Conservation (phyloP, 2,888 invertebrate species). For the Caenorhabditis sp. region DNA sequence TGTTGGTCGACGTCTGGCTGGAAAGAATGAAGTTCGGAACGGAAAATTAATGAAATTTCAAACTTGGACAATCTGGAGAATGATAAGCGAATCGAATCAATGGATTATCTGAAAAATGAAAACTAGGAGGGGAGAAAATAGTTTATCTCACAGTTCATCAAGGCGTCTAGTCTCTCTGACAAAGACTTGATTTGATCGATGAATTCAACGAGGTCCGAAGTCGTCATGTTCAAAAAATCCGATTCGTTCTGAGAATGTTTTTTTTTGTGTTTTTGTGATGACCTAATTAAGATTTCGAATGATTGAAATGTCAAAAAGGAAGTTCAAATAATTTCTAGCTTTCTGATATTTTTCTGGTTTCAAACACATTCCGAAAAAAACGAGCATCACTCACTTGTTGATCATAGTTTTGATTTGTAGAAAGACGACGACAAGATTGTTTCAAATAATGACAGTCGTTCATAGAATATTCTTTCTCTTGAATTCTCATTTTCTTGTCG, state of each 20-base stretch:
- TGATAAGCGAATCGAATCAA: slow-evolving; percentile 35
- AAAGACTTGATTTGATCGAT: slow-evolving; percentile 20
- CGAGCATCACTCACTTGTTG: slow-evolving; percentile 14
- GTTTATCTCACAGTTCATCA: slow-evolving; percentile 15
- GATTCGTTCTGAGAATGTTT: slow-evolving; percentile 3
- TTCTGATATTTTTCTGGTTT: no score
- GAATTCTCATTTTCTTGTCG: slow-evolving; percentile 15
- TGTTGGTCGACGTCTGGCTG: slow-evolving; percentile 20
- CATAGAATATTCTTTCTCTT: slow-evolving; percentile 33
- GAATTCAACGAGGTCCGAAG: slow-evolving; percentile 6
- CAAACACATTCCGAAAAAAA: no score
- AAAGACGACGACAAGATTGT: slow-evolving; percentile 18
- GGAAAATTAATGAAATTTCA: not conserved
- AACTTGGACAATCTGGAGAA: slow-evolving; percentile 35
- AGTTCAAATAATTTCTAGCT: no score
- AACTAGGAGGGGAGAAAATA: not conserved
- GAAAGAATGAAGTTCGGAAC: no score
- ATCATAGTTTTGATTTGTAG: not conserved
- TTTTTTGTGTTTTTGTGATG: no score
- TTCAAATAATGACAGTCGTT: slow-evolving; percentile 17
- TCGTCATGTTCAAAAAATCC: not conserved
- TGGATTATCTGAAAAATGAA: slow-evolving; percentile 22
- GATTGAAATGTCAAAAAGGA: no score
- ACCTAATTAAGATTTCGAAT: no score
- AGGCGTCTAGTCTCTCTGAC: slow-evolving; percentile 24